A percentile compares a stretch with the other conserved stretches of the same genome.
Evolutionary conservation across 2,888 invertebrate genomes (phyloP).

Genomic region (Sipha maydis): DNA sequence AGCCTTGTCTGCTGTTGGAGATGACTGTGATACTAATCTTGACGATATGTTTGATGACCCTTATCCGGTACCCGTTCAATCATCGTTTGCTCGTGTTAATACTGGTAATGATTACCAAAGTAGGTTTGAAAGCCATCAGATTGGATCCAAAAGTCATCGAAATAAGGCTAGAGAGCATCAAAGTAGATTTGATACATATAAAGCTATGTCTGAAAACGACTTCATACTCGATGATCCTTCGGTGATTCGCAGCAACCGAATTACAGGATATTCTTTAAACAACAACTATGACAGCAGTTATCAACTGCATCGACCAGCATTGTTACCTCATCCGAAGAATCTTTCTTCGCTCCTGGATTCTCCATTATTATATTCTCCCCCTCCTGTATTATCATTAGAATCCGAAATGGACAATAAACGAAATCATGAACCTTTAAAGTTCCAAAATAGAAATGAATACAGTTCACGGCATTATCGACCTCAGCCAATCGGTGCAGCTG

Average conservation of each 20-base stretch:
- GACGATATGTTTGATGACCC: not conserved
- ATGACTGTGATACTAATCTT: not conserved
- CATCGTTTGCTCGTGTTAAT: not conserved
- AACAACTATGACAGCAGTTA: not conserved
- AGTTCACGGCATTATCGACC: too few species aligned
- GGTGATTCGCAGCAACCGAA: not conserved
- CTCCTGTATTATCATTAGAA: too few species aligned
- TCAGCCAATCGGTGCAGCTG: too few species aligned
- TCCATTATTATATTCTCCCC: not conserved
- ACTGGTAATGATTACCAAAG: not conserved
- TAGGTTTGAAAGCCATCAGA: not conserved
- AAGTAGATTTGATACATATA: not conserved
- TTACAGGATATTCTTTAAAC: not conserved
- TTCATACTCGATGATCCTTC: too few species aligned
- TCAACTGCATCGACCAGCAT: not conserved
- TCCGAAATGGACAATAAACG: too few species aligned
- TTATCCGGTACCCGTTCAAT: not conserved
- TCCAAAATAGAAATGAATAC: too few species aligned
- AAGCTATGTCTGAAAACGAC: not conserved
- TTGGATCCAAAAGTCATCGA: rapidly evolving
- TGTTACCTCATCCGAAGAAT: not conserved
- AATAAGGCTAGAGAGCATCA: too few species aligned
- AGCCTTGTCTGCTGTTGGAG: not conserved
- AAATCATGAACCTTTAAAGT: too few species aligned
- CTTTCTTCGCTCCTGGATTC: not conserved